These are phyloP conservation scores for Vipera ursinii DNA, from an alignment of 2,797 vertebrate species.

Conservation along the genomic window DNA sequence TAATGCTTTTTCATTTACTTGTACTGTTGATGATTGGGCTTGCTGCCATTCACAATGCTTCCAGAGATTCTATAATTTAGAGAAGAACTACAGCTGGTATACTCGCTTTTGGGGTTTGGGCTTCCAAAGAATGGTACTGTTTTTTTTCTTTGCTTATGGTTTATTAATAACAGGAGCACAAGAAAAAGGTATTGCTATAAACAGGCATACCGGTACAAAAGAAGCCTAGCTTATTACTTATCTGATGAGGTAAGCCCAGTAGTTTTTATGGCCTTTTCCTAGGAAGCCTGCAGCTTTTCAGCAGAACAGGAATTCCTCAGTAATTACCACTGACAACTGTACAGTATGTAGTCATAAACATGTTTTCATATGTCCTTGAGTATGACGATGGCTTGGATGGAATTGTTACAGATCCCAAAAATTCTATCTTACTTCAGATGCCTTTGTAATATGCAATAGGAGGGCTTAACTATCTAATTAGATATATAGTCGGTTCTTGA, in stretches of 20 bases:
- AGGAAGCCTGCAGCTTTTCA: neutral
- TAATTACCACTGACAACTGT: neutral
- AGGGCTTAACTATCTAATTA: neutral
- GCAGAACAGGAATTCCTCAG: neutral
- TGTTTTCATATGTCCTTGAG: neutral
- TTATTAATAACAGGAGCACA: neutral
- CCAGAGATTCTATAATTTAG: neutral
- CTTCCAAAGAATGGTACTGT: neutral
- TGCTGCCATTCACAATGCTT: neutral
- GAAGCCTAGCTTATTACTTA: neutral
- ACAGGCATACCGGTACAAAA: neutral
- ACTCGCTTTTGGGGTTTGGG: neutral
- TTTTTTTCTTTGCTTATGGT: neutral
- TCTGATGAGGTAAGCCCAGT: neutral
- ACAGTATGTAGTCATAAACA: neutral
- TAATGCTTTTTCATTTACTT: slow-evolving; percentile 47
- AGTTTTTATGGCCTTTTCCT: neutral
- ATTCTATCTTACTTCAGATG: neutral
- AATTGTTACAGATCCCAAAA: neutral
- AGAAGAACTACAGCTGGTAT: neutral
- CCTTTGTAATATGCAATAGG: neutral
- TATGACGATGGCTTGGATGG: neutral
- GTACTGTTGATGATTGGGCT: slow-evolving; percentile 33
- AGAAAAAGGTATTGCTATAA: neutral
- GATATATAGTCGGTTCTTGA: neutral